Conservation (phyloP, 2,888 invertebrate genomes). For the Pharmacophagus antenor region DNA sequence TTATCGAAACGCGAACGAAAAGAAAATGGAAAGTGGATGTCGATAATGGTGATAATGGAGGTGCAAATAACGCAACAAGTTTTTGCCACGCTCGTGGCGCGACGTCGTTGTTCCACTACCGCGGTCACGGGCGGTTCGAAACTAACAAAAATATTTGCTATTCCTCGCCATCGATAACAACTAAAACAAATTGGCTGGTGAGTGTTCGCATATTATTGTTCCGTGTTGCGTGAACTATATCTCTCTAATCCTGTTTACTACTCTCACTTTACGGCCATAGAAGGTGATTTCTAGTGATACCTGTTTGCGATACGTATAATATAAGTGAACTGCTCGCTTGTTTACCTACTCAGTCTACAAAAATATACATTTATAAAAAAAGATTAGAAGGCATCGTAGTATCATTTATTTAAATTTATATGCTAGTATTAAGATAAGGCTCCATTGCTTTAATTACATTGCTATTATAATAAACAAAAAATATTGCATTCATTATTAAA, state of each 20-base stretch:
- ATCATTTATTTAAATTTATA: no score
- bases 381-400: no score
- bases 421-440: no score
- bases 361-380: neutral
- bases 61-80: conserved; percentile 47
- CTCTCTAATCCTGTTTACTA: neutral
- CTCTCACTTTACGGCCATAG: neutral
- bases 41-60: conserved; percentile 57
- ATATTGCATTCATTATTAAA: no score
- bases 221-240: conserved; percentile 5
- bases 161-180: conserved; percentile 8
- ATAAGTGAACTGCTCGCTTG: neutral
- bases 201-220: conserved; percentile 7
- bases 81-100: conserved; percentile 59
- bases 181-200: conserved; percentile 14
- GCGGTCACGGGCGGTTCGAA: conserved; percentile 32
- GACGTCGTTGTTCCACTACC: conserved; percentile 41
- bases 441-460: no score
- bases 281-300: neutral
- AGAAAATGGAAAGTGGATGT: conserved; percentile 59
- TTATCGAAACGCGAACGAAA: conserved; percentile 43
- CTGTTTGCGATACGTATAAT: neutral
- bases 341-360: neutral
- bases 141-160: conserved; percentile 28
- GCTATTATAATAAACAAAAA: no score